Base-by-base conservation (phyloP, 2,888 invertebrate species). In the Rhopalosiphum nymphaeae region DNA sequence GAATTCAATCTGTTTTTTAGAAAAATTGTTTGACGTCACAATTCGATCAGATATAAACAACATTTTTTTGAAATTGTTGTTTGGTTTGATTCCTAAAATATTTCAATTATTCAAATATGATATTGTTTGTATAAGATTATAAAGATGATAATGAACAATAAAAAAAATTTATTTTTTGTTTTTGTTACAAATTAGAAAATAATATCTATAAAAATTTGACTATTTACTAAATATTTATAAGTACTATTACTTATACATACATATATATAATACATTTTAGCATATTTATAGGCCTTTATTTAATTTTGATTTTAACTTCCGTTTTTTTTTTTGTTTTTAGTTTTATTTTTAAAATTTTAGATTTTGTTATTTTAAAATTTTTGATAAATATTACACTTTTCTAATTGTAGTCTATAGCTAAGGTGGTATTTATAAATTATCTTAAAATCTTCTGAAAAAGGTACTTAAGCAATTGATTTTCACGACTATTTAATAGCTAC, bases 21-120 rank as follows among this genome's bases (percentile, higher is more conserved):
- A 89, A 93, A 93, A 93, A 86, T 85, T 85, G 21, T 93, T 93
- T 13, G 93, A 93, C 5, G 93, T 90, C n/a, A 93, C 85, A 46
- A 93, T 93, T 86, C 93, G 85, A 42, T 93, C 89, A 26, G 46
- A n/a, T 89, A 93, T 85, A 26, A 90, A 93, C 36, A 90, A 56
- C 29, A 61, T 90, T 90, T 90, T 85, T 84, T 85, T 93, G 36
- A 93, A 85, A 61, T 84, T 61, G 16, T 86, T 49, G 26, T 86
- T 85, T 36, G 46, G 26, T 53, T 90, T 36, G 5, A 57, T 46
- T 36, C 57, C 93, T 93, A 25, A 89, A 93, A 89, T 46, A 67
- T 42, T 61, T 44, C 4, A 86, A 57, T 46, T n/a, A 57, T 56
- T 42, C n/a, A 78, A 67, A 46, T 61, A 57, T 86, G 13, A 85